A percentile compares a stretch with the other conserved stretches of the same genome.
Conservation (phyloP, 1,140 invertebrate species). For the Dinoponera quadriceps region DNA sequence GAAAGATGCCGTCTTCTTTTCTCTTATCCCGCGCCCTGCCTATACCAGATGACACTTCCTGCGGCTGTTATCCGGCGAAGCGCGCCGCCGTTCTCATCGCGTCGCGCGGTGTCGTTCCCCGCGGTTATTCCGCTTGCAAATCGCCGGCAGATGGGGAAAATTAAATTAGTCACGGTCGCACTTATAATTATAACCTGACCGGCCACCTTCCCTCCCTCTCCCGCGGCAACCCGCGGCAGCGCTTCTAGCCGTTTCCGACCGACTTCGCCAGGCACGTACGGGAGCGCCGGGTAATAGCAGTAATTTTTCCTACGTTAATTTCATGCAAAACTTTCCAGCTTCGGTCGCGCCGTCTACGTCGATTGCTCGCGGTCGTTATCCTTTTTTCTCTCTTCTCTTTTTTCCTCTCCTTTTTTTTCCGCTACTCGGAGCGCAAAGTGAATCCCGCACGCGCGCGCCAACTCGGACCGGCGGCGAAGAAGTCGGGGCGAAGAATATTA, state of each 20-base stretch:
- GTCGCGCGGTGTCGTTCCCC: constrained; percentile 35
- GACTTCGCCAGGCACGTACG: constrained; percentile 52
- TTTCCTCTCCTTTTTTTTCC: background rate
- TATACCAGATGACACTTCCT: constrained; percentile 63
- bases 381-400: constrained; percentile 57
- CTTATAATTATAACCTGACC: constrained; percentile 69
- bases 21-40: constrained; percentile 52
- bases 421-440: constrained; percentile 43
- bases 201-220: background rate
- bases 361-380: constrained; percentile 50
- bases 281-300: constrained; percentile 71
- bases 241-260: constrained; percentile 26
- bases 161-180: constrained; percentile 72
- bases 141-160: constrained; percentile 71
- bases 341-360: constrained; percentile 50
- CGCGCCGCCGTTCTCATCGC: constrained; percentile 21
- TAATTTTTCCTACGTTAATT: constrained; percentile 79
- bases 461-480: background rate
- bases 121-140: constrained; percentile 63
- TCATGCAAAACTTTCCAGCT: constrained; percentile 77
- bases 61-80: constrained; percentile 55
- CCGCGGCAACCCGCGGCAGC: constrained; percentile 14
- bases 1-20: constrained; percentile 56
- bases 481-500: constrained; percentile 35
- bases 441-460: constrained; percentile 23